Percentiles rank a stretch among this genome's conserved stretches.
Evolutionary conservation across 2,797 vertebrate genomes (phyloP).

Genomic region (Macropodus opercularis): DNA sequence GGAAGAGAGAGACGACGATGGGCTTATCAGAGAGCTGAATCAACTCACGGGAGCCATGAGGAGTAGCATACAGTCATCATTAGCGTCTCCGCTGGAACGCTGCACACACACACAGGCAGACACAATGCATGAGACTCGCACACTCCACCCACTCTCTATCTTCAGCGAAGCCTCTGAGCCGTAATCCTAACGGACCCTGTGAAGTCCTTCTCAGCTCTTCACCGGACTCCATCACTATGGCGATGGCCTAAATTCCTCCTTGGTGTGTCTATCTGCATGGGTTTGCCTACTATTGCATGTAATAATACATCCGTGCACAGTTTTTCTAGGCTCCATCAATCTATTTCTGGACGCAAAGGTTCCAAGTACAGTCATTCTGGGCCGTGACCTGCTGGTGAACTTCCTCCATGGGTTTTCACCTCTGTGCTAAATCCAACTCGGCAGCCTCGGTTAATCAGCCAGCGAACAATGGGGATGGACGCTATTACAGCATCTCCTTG

Average conservation of each 20-base stretch:
- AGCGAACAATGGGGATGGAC: too few species aligned
- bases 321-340: too few species aligned
- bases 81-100: conserved; percentile 30
- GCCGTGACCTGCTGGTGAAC: too few species aligned
- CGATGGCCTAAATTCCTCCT: conserved; percentile 63
- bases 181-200: conserved; percentile 35
- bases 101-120: conserved; percentile 5
- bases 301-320: background rate
- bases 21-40: conserved; percentile 58
- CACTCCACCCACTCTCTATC: background rate
- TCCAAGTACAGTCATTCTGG: too few species aligned
- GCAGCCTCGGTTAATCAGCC: conserved; percentile 9
- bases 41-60: conserved; percentile 37
- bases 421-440: too few species aligned
- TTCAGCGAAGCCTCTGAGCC: conserved; percentile 28
- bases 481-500: conserved; percentile 5
- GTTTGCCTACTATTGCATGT: background rate
- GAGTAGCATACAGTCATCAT: conserved; percentile 42
- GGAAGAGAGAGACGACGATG: conserved; percentile 25
- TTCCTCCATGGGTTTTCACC: too few species aligned
- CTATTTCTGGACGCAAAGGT: too few species aligned
- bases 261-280: conserved; percentile 5
- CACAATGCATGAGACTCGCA: background rate
- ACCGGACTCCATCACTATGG: conserved; percentile 58
- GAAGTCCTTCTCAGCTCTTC: conserved; percentile 41